phyloP scores from a whole-genome alignment of 2,113 vertebrate genomes.

The Echinops telfairi region DNA sequence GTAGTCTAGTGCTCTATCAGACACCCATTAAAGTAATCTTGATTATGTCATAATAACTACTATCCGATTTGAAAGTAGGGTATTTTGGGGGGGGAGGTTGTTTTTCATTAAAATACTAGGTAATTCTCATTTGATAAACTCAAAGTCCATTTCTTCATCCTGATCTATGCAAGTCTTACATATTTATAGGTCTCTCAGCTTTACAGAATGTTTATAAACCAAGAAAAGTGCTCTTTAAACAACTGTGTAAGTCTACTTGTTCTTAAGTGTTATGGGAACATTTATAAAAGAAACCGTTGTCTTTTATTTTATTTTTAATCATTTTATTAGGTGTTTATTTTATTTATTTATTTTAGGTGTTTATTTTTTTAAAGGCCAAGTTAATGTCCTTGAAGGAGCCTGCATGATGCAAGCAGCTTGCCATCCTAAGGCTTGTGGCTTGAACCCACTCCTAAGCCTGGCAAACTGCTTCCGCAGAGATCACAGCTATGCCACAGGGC shows the following conservation, averaged over 20 bases:
- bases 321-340: too few relatives aligned
- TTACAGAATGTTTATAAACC: neutral
- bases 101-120: constrained; percentile 26
- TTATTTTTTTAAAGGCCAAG: neutral
- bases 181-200: neutral
- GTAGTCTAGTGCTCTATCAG: neutral
- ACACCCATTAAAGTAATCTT: neutral
- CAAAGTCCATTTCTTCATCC: neutral
- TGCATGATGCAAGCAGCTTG: too few relatives aligned
- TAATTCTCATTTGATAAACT: neutral
- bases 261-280: neutral
- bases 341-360: too few relatives aligned
- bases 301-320: neutral
- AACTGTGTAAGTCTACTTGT: neutral
- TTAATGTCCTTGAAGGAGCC: neutral
- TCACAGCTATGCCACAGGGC: too few relatives aligned
- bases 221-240: neutral
- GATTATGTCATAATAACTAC: neutral
- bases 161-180: neutral
- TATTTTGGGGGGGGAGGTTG: neutral
- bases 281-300: neutral
- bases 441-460: too few relatives aligned
- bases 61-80: neutral
- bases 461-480: too few relatives aligned
- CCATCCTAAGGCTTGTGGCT: too few relatives aligned